Evolutionary conservation across 1,140 invertebrate species (phyloP).

Genomic region (Pseudomyrmex pallidus): DNA sequence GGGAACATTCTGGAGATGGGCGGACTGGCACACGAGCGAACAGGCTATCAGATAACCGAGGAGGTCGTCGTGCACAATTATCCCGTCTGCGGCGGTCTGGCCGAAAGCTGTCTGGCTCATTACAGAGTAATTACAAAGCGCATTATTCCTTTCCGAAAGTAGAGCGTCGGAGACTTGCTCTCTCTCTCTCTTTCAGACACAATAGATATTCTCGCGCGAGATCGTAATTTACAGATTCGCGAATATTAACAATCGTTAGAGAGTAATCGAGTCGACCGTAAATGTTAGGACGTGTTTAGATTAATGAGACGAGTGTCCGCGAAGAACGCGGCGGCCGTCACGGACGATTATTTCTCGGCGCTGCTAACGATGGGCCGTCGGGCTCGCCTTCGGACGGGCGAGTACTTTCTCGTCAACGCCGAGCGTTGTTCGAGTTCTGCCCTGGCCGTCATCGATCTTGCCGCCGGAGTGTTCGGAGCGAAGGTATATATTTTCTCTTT

Average conservation of each 20-base stretch:
- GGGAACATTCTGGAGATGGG: conserved; percentile 64
- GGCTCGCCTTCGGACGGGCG: conserved; percentile 17
- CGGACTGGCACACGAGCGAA: conserved; percentile 46
- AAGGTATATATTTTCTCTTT: conserved; percentile 32
- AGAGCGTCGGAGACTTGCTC: neutral
- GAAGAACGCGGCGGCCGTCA: conserved; percentile 23
- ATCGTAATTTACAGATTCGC: too few relatives aligned
- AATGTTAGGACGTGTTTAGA: conserved; percentile 54
- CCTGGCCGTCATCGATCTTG: conserved; percentile 53
- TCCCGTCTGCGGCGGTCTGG: conserved; percentile 49
- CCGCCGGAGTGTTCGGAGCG: conserved; percentile 39
- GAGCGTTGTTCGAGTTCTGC: conserved; percentile 24
- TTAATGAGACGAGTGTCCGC: conserved; percentile 26
- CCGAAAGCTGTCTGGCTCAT: conserved; percentile 58
- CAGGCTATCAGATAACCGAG: conserved; percentile 44
- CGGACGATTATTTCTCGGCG: conserved; percentile 61
- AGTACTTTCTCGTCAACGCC: conserved; percentile 53
- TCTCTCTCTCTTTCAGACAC: too few relatives aligned
- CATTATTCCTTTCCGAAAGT: neutral
- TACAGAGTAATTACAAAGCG: conserved; percentile 19
- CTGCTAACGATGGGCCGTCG: conserved; percentile 49
- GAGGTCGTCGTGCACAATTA: conserved; percentile 60
- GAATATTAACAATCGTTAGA: neutral
- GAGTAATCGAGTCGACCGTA: conserved; percentile 16
- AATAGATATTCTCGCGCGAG: neutral